Evolutionary conservation across 2,888 invertebrate species (phyloP), one percentile per base, ranked within the genome.

Genomic region (Polyploca ridens): DNA sequence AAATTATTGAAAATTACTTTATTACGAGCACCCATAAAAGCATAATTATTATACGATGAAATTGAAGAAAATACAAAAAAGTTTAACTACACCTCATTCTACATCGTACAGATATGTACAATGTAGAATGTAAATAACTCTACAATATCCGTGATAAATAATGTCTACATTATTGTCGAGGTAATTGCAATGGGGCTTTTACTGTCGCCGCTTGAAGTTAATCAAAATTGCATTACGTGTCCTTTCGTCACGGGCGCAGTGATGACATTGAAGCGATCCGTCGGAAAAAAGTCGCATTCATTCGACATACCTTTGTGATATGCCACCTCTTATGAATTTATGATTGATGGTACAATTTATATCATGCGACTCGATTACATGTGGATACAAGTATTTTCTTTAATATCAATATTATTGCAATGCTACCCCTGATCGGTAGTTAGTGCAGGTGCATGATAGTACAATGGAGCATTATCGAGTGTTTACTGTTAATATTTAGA

Each of bases 201-300:
- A 69, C 72, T 70, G 77, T 81, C 77, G 82, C 77, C 78, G 77
- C 74, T 74, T 81, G 27, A 73, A 86, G 87, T 89, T 89, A 89
- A 93, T 93, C 92, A 91, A 90, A 93, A 91, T 89, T 91, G 88
- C 90, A 93, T 93, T 92, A 91, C 84, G 81, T 79, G 83, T 83
- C 82, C 75, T 85, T 89, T 88, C 84, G 90, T 89, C 90, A 89
- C 88, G 88, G 82, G 83, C 75, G 71, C 79, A 74, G 78, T 72
- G 71, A 73, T 71, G 73, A 71, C 75, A 79, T 73, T 73, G 69
- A 67, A 71, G 66, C 64, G 74, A 71, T 73, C 69, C 65, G 72
- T 72, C 63, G 61, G 74, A 74, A 87, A 86, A 91, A 91, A 90
- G 66, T 73, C 64, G 74, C 84, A 77, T 80, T 82, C 81, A 81